Conservation (phyloP, 2,888 invertebrate genomes). For the Hermaeophaga mercurialis region DNA sequence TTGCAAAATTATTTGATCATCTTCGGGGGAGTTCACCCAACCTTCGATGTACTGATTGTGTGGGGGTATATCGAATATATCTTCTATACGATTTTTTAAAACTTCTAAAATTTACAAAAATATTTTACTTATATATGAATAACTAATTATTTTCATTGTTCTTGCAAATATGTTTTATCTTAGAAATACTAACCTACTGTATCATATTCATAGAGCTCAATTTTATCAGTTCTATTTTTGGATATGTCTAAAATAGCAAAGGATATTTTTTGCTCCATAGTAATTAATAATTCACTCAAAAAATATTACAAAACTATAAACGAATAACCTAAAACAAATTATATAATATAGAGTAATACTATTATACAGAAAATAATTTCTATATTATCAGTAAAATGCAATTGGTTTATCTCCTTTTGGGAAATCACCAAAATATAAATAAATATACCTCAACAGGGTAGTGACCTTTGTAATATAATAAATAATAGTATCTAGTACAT, state of each 20-base stretch:
- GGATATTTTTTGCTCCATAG: not conserved
- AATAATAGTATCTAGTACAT: too few relatives aligned
- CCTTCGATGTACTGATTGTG: conserved; percentile 38
- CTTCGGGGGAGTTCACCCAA: conserved; percentile 35
- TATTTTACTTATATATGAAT: not conserved
- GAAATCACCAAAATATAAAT: too few relatives aligned
- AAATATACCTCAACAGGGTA: too few relatives aligned
- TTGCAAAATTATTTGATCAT: conserved; percentile 36
- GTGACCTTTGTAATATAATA: too few relatives aligned
- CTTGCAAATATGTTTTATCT: not conserved
- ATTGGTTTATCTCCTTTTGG: too few relatives aligned
- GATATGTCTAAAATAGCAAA: not conserved
- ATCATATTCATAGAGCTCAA: conserved; percentile 34
- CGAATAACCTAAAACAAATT: too few relatives aligned
- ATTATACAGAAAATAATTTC: too few relatives aligned
- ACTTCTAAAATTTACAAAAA: conserved; percentile 64
- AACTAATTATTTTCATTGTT: not conserved
- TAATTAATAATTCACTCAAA: not conserved
- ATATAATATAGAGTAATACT: too few relatives aligned
- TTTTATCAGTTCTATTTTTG: not conserved
- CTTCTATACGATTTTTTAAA: conserved; percentile 29
- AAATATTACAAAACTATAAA: too few relatives aligned
- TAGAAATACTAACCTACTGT: conserved; percentile 34
- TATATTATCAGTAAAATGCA: too few relatives aligned
- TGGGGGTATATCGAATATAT: conserved; percentile 34